Evolutionary conservation across 2,113 vertebrate genomes (phyloP).

Genomic region (Alectura lathami): DNA sequence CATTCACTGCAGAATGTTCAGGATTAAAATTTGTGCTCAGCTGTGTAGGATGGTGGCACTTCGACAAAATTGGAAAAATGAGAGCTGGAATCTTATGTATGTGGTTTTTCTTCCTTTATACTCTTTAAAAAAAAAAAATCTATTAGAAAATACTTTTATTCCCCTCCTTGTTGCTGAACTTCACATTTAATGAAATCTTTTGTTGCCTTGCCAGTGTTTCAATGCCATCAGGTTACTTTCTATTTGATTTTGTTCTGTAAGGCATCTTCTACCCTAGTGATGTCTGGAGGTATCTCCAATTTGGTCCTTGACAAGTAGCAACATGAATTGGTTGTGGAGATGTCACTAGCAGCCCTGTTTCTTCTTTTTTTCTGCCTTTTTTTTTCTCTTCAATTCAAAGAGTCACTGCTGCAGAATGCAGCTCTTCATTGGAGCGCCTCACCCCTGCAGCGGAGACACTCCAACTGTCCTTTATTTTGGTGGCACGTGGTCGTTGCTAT

Average conservation of each 20-base stretch:
- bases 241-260: neutral
- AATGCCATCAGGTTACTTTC: neutral
- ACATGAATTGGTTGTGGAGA: neutral
- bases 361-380: neutral
- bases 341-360: neutral
- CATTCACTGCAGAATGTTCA: neutral
- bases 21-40: constrained; percentile 11
- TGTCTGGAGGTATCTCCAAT: neutral
- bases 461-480: neutral
- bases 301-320: neutral
- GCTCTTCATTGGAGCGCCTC: neutral
- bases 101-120: neutral
- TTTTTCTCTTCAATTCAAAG: neutral
- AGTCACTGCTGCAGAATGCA: neutral
- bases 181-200: constrained; percentile 15
- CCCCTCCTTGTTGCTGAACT: neutral
- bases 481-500: neutral
- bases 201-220: neutral
- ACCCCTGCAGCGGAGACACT: neutral
- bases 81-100: neutral
- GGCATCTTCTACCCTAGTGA: neutral
- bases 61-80: neutral
- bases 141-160: too few species aligned
- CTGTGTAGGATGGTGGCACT: neutral
- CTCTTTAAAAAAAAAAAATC: too few species aligned